Conservation (phyloP, 2,888 invertebrate genomes). For the Chrysolina oricalcia region DNA sequence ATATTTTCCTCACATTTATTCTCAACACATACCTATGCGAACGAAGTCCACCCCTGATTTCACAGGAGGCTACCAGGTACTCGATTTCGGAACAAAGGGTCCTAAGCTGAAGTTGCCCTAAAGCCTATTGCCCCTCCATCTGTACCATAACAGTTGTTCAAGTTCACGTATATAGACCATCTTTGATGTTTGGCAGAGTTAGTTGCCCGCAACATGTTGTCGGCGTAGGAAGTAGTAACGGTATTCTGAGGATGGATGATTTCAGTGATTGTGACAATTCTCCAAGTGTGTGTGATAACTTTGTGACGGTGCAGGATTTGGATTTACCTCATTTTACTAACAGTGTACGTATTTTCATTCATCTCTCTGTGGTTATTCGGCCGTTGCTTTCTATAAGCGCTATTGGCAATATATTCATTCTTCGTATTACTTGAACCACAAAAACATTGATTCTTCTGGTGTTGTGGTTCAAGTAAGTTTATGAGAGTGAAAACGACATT, state of each 20-base stretch:
- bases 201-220: constrained; percentile 41
- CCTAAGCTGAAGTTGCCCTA: constrained; percentile 50
- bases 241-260: background rate
- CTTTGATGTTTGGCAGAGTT: constrained; percentile 46
- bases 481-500: too few relatives aligned
- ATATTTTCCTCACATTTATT: too few relatives aligned
- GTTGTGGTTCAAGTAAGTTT: too few relatives aligned
- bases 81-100: constrained; percentile 55
- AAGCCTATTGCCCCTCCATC: constrained; percentile 53
- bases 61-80: constrained; percentile 52
- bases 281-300: constrained; percentile 36
- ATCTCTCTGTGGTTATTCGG: too few relatives aligned
- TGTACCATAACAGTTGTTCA: constrained; percentile 55
- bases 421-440: too few relatives aligned
- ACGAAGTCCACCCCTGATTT: constrained; percentile 49
- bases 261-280: constrained; percentile 18
- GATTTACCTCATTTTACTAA: constrained; percentile 19
- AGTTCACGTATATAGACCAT: constrained; percentile 55
- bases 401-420: too few relatives aligned
- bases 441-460: too few relatives aligned
- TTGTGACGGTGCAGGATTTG: constrained; percentile 32
- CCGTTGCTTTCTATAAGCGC: too few relatives aligned
- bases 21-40: background rate
- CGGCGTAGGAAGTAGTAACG: constrained; percentile 15
- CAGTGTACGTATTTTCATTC: background rate